A percentile compares a stretch with the other conserved stretches of the same genome.
Conservation (phyloP, 92 coral and sea anemone genomes). For the Epizoanthus illoricatus region DNA sequence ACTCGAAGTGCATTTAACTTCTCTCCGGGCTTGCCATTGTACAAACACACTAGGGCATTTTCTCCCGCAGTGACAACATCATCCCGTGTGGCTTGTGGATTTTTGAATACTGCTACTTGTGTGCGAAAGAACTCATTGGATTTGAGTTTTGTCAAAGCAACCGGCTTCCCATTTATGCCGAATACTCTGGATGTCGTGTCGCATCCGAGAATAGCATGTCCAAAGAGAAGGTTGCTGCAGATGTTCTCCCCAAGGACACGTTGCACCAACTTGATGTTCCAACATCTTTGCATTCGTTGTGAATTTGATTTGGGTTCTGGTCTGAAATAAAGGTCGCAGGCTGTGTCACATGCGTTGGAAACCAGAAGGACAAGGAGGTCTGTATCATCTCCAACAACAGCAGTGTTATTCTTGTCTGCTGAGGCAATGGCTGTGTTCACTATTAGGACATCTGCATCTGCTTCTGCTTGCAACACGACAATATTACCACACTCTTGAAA, state of each 20-base stretch:
- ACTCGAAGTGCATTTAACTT: constrained; percentile 28
- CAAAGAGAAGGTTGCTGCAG: not conserved
- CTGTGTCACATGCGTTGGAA: not conserved
- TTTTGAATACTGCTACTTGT: constrained; percentile 18
- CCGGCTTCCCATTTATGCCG: too few species aligned
- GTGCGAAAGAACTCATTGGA: not conserved
- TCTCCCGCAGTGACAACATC: constrained; percentile 29
- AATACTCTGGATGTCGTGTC: too few species aligned
- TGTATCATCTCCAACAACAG: constrained; percentile 61
- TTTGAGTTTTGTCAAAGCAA: too few species aligned
- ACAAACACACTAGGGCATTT: constrained; percentile 42
- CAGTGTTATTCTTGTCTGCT: constrained; percentile 36
- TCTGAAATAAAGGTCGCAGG: constrained; percentile 38
- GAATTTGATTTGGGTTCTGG: constrained; percentile 60
- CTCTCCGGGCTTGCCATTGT: constrained; percentile 38
- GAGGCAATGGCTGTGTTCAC: constrained; percentile 42
- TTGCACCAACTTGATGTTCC: constrained; percentile 46
- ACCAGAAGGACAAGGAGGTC: constrained; percentile 55
- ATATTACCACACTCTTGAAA: too few species aligned
- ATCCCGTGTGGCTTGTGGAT: constrained; percentile 15
- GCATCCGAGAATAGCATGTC: constrained; percentile 2
- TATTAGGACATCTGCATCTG: constrained; percentile 52
- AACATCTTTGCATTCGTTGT: constrained; percentile 38
- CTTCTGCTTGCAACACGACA: constrained; percentile 41
- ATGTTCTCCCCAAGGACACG: constrained; percentile 29